Percentiles rank a stretch among this genome's conserved stretches.
These are phyloP conservation scores for Microcebus murinus DNA, from an alignment of 2,113 vertebrate genomes.

Conservation along the genomic window DNA sequence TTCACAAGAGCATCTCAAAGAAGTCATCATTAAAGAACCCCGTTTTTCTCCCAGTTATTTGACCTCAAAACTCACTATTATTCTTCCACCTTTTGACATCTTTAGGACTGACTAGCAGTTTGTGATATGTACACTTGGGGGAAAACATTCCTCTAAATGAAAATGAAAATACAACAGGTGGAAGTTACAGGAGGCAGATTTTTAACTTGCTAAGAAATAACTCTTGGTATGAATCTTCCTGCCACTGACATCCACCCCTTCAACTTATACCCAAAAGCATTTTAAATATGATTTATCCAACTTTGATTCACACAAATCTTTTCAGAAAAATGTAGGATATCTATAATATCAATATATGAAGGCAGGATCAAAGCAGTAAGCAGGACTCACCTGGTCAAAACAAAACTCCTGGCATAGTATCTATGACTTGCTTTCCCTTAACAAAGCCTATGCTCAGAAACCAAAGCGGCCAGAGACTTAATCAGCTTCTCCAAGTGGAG, in stretches of 20 bases:
- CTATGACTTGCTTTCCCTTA: conserved; percentile 30
- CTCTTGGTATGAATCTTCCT: background rate
- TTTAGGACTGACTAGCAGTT: background rate
- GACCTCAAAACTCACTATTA: background rate
- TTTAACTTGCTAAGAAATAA: conserved; percentile 41
- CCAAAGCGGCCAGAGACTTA: background rate
- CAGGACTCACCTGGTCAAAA: conserved; percentile 27
- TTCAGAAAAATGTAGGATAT: conserved; percentile 16
- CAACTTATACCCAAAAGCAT: conserved; percentile 29
- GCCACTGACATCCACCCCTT: background rate
- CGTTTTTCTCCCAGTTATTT: background rate
- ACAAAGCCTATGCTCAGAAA: conserved; percentile 45
- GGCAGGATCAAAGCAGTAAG: background rate
- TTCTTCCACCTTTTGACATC: background rate
- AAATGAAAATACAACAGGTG: background rate
- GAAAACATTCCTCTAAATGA: conserved; percentile 15
- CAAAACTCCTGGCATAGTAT: background rate
- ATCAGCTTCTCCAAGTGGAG: conserved; percentile 39
- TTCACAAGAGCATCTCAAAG: background rate
- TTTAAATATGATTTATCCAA: conserved; percentile 36
- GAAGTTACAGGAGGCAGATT: background rate
- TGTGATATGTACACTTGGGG: background rate
- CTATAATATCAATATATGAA: background rate
- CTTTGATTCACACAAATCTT: conserved; percentile 43
- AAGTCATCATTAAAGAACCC: conserved; percentile 23